phyloP scores from a whole-genome alignment of 2,113 vertebrate genomes.

The Callopanchax toddi region DNA sequence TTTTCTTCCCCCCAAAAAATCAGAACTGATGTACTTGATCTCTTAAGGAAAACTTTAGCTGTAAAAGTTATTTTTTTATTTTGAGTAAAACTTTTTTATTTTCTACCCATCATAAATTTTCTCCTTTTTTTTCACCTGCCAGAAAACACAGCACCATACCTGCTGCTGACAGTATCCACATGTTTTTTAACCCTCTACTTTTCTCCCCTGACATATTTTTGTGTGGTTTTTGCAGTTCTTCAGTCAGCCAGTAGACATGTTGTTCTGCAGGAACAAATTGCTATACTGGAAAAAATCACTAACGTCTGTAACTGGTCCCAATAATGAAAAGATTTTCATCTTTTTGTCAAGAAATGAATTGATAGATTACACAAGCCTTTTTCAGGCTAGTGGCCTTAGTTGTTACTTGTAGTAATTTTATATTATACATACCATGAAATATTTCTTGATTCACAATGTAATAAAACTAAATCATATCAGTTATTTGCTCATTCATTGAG shows the following conservation, averaged over 20 bases:
- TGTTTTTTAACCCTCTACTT: conserved; percentile 14
- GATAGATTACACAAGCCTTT: conserved; percentile 1
- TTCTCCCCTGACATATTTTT: conserved; percentile 38
- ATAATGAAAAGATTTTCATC: conserved; percentile 14
- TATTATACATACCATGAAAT: neutral
- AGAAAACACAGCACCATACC: conserved; percentile 48
- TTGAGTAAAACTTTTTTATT: neutral
- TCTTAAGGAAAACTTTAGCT: too few relatives aligned
- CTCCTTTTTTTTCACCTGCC: conserved; percentile 25
- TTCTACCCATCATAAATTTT: conserved; percentile 15
- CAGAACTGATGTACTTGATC: too few relatives aligned
- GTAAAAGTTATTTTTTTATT: neutral
- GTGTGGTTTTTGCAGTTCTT: conserved; percentile 28
- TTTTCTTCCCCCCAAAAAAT: too few relatives aligned
- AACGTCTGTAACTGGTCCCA: conserved; percentile 14
- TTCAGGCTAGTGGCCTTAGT: neutral
- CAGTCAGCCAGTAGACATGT: conserved; percentile 13
- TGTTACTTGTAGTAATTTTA: too few relatives aligned
- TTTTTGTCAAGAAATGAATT: too few relatives aligned
- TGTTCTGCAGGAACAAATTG: conserved; percentile 26
- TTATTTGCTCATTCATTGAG: neutral
- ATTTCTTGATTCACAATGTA: neutral
- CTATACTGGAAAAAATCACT: neutral
- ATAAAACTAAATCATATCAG: too few relatives aligned
- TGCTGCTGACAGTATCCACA: conserved; percentile 55